Conservation (phyloP, 2,113 vertebrate species). For the Cnemophilus loriae region DNA sequence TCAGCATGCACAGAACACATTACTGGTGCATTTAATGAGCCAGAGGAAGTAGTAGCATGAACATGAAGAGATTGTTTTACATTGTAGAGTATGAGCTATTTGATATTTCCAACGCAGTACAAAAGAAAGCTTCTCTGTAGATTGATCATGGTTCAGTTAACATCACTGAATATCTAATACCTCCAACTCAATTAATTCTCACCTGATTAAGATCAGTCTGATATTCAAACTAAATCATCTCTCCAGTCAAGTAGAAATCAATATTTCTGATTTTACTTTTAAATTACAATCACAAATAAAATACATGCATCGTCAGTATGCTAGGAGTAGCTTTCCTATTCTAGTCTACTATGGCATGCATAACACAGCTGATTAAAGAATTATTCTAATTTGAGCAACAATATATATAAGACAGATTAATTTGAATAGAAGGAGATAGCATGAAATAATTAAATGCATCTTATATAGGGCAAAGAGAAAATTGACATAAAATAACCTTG, state of each 20-base stretch:
- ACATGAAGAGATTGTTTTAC: conserved; percentile 69
- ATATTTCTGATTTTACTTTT: conserved; percentile 93
- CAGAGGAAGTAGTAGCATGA: conserved; percentile 66
- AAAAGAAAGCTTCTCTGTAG: conserved; percentile 79
- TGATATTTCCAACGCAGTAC: conserved; percentile 75
- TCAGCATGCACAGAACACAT: conserved; percentile 59
- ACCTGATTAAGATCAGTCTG: conserved; percentile 83
- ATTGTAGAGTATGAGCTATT: conserved; percentile 66
- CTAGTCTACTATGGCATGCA: conserved; percentile 70
- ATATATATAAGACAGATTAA: conserved; percentile 77
- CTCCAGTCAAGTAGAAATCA: conserved; percentile 91
- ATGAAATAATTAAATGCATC: conserved; percentile 79
- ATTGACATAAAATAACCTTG: conserved; percentile 73
- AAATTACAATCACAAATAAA: conserved; percentile 87
- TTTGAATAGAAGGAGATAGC: conserved; percentile 70
- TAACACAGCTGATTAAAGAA: conserved; percentile 81
- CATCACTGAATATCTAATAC: conserved; percentile 89
- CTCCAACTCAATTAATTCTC: conserved; percentile 91
- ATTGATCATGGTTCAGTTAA: conserved; percentile 85
- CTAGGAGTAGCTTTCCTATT: conserved; percentile 72
- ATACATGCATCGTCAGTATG: conserved; percentile 69
- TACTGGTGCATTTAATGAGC: conserved; percentile 71
- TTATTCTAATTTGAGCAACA: conserved; percentile 80
- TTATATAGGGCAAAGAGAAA: conserved; percentile 75
- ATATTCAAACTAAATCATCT: conserved; percentile 92